Evolutionary conservation across 1,140 invertebrate species (phyloP), one percentile per base, ranked within the genome.

Genomic region (Propsilocerus akamusi): DNA sequence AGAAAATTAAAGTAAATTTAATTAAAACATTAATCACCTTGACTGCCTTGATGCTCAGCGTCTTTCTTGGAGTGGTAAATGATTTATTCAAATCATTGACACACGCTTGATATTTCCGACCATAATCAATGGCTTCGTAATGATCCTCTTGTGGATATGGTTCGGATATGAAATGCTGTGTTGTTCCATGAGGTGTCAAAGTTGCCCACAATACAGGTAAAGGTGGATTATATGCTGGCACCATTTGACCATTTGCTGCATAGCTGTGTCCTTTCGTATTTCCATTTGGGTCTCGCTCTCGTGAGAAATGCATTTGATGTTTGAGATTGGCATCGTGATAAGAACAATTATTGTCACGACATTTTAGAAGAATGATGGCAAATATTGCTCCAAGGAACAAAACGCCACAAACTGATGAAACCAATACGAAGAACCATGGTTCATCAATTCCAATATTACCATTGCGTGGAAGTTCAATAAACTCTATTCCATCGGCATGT

Each of bases 171-270:
- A 78, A 80, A 57, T 80, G 76, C 48, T 71, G 72, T 41, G 34
- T 67, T 0, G 83, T 86, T 17, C 84, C 85, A 14, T 83, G 70
- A 0, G 86, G 84, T 4, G 84, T 87, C 6, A 89, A 65, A 0
- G 84, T 83, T 1, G 86, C 84, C 85, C 85, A 89, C 23, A 88
- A 73, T 14, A 85, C 77, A n/a, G 80, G 67, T 5, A 76, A 41
- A 4, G 34, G 34, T 17, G 34, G 34, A 41, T 41, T 41, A 20
- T 76, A 59, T 80, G 75, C 0, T 72, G 64, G 5, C 66, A 59
- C 60, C 69, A 59, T 61, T 66, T 58, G 56, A 60, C 56, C 68
- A 72, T 53, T 58, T 68, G 53, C 54, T 67, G 63, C 20, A 59
- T 50, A 51, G 58, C 64, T 8, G 55, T 57, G 26, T 49, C 53